These are phyloP conservation scores for Hassar affinis DNA, from an alignment of 2,113 vertebrate species.

Conservation along the genomic window DNA sequence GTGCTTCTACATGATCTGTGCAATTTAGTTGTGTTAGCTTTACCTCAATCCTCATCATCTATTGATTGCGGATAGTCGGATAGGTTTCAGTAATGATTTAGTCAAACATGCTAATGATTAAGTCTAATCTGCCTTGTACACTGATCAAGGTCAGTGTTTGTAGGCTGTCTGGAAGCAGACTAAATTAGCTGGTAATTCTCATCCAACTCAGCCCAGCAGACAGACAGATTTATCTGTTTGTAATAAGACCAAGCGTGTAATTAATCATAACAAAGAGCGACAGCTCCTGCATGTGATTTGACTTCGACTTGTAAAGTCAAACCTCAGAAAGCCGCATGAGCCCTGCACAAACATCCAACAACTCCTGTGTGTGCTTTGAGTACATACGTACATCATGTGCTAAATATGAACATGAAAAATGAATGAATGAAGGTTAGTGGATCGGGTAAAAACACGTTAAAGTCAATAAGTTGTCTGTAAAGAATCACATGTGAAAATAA, in stretches of 20 bases:
- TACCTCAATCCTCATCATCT: slow-evolving; percentile 2
- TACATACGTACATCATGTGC: background rate
- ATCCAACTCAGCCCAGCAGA: slow-evolving; percentile 34
- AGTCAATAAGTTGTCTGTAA: background rate
- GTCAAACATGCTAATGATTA: slow-evolving; percentile 25
- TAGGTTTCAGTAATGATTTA: slow-evolving; percentile 13
- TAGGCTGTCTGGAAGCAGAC: slow-evolving; percentile 10
- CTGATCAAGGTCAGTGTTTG: slow-evolving; percentile 39
- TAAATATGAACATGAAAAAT: background rate
- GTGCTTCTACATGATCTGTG: slow-evolving; percentile 11
- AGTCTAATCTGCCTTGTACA: slow-evolving; percentile 31
- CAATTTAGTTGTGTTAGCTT: slow-evolving; percentile 19
- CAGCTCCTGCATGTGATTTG: slow-evolving; percentile 33
- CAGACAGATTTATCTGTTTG: slow-evolving; percentile 50
- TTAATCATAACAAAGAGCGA: slow-evolving; percentile 44
- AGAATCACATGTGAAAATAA: background rate
- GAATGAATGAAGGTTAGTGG: background rate
- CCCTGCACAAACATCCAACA: slow-evolving; percentile 10
- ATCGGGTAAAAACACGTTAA: background rate
- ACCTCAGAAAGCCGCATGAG: slow-evolving; percentile 1
- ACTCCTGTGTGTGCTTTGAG: background rate
- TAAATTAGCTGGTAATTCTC: slow-evolving; percentile 48
- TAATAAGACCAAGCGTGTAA: slow-evolving; percentile 42
- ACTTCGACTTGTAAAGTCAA: slow-evolving; percentile 21
- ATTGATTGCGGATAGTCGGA: slow-evolving; percentile 19